Conservation (phyloP, 2,113 vertebrate species). For the Otocyon megalotis region DNA sequence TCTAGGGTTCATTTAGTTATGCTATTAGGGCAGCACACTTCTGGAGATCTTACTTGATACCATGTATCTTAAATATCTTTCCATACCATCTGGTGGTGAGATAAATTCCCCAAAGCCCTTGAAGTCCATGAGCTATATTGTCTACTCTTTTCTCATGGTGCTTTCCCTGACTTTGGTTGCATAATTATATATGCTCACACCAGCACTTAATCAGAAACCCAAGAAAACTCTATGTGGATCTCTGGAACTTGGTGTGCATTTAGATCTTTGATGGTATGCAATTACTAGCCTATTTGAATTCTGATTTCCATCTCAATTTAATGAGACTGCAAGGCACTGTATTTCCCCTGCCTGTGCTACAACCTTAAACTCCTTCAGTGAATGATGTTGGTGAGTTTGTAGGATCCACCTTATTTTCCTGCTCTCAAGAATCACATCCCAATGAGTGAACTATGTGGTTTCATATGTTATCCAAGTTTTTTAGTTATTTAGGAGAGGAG, state of each 20-base stretch:
- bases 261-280: too few relatives aligned
- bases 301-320: not conserved
- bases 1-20: not conserved
- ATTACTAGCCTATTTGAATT: not conserved
- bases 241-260: not conserved
- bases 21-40: not conserved
- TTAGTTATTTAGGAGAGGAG: not conserved
- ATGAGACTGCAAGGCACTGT: not conserved
- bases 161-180: not conserved
- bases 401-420: not conserved
- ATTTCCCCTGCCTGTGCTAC: not conserved
- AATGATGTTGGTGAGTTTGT: not conserved
- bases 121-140: not conserved
- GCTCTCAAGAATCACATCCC: not conserved
- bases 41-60: not conserved
- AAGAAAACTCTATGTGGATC: not conserved
- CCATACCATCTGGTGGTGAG: not conserved
- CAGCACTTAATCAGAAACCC: not conserved
- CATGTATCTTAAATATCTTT: not conserved
- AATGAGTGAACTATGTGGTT: not conserved
- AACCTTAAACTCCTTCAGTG: not conserved
- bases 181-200: not conserved
- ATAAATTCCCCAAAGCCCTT: not conserved
- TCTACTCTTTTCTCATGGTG: not conserved
- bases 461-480: not conserved